Base-by-base conservation (phyloP, 1,140 invertebrate species). In the Zaprionus nigranus region DNA sequence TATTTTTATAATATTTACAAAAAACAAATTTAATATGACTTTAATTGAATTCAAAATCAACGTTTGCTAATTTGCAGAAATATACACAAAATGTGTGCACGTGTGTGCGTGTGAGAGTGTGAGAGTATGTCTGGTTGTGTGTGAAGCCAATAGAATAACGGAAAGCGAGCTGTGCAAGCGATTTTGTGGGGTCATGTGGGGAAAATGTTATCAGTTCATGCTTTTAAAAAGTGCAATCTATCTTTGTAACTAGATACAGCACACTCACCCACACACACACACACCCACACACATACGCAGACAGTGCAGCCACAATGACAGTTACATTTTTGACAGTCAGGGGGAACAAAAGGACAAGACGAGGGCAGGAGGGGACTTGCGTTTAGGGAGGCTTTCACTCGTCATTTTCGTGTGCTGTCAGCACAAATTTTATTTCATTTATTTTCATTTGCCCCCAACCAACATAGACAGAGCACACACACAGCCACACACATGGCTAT, bases 211-310 rank as follows among this genome's bases (percentile, higher is more conserved):
- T 75, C 78, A 74, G 81, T 90, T 81, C 81, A 65, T 81, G 85
- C 84, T 87, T 84, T 88, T 71, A 85, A 85, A 90, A 90, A 85
- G 43, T 85, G 85, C 75, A 88, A 88, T 88, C 78, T 90, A 87
- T 87, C 84, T 88, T 90, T 79, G 78, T 76, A 81, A 76, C 69
- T 57, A 63, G 53, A 69, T 53, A 62, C 51, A 67, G 43, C 66
- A 62, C 49, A 54, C 58, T n/a, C n/a, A n/a, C n/a, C 57, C 43
- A 63, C 63, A 59, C 51, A 46, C 59, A 51, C n/a, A n/a, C 66
- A 62, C 49, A 54, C 58, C 57, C 43, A 63, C 63, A 59, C 51
- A 46, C 59, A 51, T 49, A 63, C 53, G 36, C 60, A 75, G 43
- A 76, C 38, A 63, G 26, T 63, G 60, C 73, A 69, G 59, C 34